A percentile compares a stretch with the other conserved stretches of the same genome.
Evolutionary conservation across 2,797 vertebrate genomes (phyloP).

Genomic region (Bradypus variegatus): DNA sequence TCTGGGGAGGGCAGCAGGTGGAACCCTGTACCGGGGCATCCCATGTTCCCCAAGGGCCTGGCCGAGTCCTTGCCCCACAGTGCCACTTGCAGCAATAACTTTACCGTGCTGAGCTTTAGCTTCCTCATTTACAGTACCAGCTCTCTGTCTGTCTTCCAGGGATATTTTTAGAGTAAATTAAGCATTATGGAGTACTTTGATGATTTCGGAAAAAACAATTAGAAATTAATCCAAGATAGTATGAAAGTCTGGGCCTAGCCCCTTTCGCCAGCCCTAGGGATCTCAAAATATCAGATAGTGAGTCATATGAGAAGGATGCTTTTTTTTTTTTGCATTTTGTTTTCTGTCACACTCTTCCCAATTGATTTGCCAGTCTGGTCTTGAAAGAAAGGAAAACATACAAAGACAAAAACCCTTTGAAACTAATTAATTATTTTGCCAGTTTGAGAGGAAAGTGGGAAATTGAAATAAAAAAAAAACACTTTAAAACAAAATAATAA

Average conservation of each 20-base stretch:
- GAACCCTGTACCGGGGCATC: rapidly evolving
- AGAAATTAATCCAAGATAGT: conserved; percentile 33
- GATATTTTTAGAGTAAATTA: conserved; percentile 34
- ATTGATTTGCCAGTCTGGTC: conserved; percentile 28
- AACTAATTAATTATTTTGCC: conserved; percentile 41
- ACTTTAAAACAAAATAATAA: conserved; percentile 48
- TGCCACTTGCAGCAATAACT: rapidly evolving
- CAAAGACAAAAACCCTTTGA: conserved; percentile 38
- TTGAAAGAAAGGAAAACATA: conserved; percentile 35
- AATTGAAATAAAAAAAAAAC: neutral
- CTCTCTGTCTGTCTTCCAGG: neutral
- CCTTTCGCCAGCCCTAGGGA: neutral
- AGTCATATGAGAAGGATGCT: neutral
- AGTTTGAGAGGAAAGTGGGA: neutral
- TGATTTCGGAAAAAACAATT: conserved; percentile 24
- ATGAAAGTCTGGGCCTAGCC: conserved; percentile 20
- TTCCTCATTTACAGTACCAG: neutral
- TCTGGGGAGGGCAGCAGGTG: too few relatives aligned
- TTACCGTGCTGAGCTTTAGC: neutral
- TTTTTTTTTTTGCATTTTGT: neutral
- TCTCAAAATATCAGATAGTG: neutral
- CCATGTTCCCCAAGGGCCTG: neutral
- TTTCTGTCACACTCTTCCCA: neutral
- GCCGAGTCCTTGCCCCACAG: rapidly evolving
- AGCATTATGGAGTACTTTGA: conserved; percentile 29